Conservation (phyloP, 2,888 invertebrate species). For the Amblyjoppa proteus region DNA sequence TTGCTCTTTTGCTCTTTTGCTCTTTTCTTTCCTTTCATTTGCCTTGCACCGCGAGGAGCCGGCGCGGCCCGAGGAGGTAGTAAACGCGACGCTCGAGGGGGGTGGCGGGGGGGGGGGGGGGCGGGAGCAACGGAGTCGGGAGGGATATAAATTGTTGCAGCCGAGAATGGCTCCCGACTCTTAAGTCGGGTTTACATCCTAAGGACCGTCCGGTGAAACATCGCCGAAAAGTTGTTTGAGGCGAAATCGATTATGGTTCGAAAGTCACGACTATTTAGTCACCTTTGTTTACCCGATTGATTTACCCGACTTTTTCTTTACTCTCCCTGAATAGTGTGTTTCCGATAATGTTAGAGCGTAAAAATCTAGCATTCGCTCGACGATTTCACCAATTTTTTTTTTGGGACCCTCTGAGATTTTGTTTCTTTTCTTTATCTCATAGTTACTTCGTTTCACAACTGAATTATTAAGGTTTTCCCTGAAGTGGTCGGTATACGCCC, state of each 20-base stretch:
- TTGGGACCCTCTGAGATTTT: too few relatives aligned
- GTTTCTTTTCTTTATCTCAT: too few relatives aligned
- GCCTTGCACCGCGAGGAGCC: constrained; percentile 20
- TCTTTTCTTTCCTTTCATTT: constrained; percentile 49
- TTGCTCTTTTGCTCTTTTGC: constrained; percentile 9
- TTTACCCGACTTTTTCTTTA: too few relatives aligned
- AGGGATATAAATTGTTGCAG: constrained; percentile 62
- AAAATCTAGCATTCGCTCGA: too few relatives aligned
- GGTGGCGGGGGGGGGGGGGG: constrained; percentile 7
- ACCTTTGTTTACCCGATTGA: too few relatives aligned
- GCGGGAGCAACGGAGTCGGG: constrained; percentile 59
- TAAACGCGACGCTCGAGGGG: constrained; percentile 52
- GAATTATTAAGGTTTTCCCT: too few relatives aligned
- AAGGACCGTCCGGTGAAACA: constrained; percentile 41
- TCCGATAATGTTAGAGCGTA: too few relatives aligned
- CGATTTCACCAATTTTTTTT: too few relatives aligned
- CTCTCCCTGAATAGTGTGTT: too few relatives aligned
- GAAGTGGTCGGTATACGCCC: too few relatives aligned
- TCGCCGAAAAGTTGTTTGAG: constrained; percentile 43
- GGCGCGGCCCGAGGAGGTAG: constrained; percentile 40
- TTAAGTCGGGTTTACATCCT: constrained; percentile 64
- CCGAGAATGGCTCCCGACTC: constrained; percentile 63
- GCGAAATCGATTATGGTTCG: neutral
- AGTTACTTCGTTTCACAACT: too few relatives aligned
- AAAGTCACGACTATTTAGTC: too few relatives aligned